Percentiles rank a stretch among this genome's conserved stretches.
Conservation (phyloP, 2,797 vertebrate species). For the Todus mexicanus region DNA sequence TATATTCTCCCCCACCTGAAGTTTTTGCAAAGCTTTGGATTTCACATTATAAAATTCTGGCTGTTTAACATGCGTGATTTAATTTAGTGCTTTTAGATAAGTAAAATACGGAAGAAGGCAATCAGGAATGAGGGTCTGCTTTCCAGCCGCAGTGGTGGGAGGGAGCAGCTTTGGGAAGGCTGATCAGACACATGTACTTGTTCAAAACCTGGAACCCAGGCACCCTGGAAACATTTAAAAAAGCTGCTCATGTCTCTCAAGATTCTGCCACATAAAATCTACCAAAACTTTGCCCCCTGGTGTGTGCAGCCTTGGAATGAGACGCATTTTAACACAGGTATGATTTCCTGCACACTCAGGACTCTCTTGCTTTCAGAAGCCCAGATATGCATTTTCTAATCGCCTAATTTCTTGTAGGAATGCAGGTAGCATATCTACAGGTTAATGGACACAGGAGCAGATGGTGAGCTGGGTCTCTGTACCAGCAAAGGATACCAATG, state of each 20-base stretch:
- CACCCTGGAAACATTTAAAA: not conserved
- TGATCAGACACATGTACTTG: slow-evolving; percentile 4
- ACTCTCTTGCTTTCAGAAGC: not conserved
- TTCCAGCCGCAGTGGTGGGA: not conserved
- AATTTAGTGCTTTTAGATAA: not conserved
- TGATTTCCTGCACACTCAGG: not conserved
- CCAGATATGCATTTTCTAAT: not conserved
- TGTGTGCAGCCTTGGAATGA: not conserved
- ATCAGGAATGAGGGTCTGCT: not conserved
- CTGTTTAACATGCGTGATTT: not conserved
- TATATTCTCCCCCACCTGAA: not conserved
- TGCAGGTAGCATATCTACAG: not conserved
- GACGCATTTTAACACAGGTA: not conserved
- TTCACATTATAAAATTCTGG: not conserved
- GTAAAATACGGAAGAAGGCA: not conserved
- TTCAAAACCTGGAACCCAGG: slow-evolving; percentile 1
- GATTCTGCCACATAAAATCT: not conserved
- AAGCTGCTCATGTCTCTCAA: not conserved
- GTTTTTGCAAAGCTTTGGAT: slow-evolving; percentile 2
- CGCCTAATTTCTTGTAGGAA: not conserved
- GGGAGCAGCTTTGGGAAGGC: not conserved
- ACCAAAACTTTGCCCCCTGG: not conserved
- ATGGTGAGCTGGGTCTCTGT: not conserved
- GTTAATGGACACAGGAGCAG: not conserved
- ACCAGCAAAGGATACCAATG: not conserved